Evolutionary conservation across 1,140 invertebrate genomes (phyloP).

Genomic region (Bathynomus jamesi): DNA sequence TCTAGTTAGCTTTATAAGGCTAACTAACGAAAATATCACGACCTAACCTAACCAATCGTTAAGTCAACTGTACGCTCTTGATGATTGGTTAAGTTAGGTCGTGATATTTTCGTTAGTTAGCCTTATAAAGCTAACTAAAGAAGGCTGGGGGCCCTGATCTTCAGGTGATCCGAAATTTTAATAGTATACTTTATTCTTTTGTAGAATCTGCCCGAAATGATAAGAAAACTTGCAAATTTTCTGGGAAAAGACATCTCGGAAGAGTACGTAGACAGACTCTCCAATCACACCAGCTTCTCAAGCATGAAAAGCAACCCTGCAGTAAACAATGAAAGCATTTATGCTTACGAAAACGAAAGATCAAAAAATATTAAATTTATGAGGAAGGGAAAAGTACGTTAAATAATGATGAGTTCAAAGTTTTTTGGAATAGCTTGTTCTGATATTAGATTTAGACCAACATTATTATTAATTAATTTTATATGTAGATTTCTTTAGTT

Average conservation of each 20-base stretch:
- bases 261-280: slow-evolving; percentile 39
- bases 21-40: too few species aligned
- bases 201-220: slow-evolving; percentile 22
- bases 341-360: slow-evolving; percentile 18
- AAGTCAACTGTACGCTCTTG: too few species aligned
- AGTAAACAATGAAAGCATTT: slow-evolving; percentile 55
- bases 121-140: too few species aligned
- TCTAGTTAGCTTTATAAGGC: too few species aligned
- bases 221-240: slow-evolving; percentile 40
- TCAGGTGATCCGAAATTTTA: too few species aligned
- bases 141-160: too few species aligned
- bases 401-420: not conserved
- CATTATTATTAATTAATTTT: slow-evolving; percentile 37
- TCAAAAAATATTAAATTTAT: slow-evolving; percentile 39
- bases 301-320: slow-evolving; percentile 61
- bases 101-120: too few species aligned
- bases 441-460: not conserved
- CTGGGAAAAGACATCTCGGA: slow-evolving; percentile 40
- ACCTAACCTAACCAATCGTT: too few species aligned
- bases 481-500: slow-evolving; percentile 36
- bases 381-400: slow-evolving; percentile 38
- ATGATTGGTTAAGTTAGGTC: too few species aligned
- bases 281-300: slow-evolving; percentile 47
- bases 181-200: not conserved
- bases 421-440: not conserved